Base-by-base conservation (phyloP, 2,113 vertebrate genomes). In the Rattus rattus region DNA sequence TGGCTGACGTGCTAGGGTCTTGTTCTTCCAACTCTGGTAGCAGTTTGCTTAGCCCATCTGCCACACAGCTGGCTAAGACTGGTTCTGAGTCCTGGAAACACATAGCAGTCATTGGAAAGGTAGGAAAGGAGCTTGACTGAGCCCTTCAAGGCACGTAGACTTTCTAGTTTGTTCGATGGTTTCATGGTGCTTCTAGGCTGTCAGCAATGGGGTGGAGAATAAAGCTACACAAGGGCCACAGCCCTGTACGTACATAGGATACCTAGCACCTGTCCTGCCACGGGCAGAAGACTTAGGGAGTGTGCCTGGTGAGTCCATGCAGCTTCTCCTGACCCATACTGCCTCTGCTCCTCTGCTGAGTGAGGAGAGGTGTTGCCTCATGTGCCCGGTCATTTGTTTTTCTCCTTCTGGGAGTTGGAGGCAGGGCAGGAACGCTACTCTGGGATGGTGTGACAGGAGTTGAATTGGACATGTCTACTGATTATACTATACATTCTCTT, bases 1-100 rank as follows among this genome's bases (percentile, higher is more conserved):
- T 11, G 2, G 1, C 11, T 43, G 26, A 0, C 17, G 1, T 0
- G 0, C 24, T n/a, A 9, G 65, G 61, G 0, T 26, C 0, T 36
- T 30, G 30, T 30, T 30, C 10, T 43, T 0, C 69, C 19, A 1
- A 7, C 69, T 56, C 70, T 24, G 3, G 39, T 47, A 33, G 80
- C 63, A 1, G 2, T 39, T 24, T 9, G 9, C 76, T 86, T 12
- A 47, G 89, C 30, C 49, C 12, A 36, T 39, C 19, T 85, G 36
- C 59, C 85, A 8, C 26, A 5, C 14, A 30, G 28, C n/a, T 10
- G 70, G 77, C 70, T 72, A 43, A 63, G 52, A 14, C 67, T 88
- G 72, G 33, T 2, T 47, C 52, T 92, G 49, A 8, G 77, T 13
- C 95, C 43, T 91, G 67, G 56, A 56, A 43, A 26, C 28, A 33